Conservation (phyloP, 2,113 vertebrate species). For the Oreochromis spilurus region DNA sequence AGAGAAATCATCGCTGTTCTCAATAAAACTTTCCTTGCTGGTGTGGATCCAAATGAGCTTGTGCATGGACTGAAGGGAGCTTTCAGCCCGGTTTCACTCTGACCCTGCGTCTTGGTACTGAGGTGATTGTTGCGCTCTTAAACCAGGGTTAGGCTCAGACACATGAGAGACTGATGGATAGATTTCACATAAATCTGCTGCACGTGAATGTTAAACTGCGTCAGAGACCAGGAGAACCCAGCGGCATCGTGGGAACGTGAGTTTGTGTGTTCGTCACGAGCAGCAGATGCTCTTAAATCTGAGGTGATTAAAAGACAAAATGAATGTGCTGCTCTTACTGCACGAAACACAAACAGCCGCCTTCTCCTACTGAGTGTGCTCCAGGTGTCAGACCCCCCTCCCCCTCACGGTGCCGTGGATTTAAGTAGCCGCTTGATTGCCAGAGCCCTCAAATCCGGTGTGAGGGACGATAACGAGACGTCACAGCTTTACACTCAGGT, state of each 20-base stretch:
- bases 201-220: neutral
- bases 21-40: neutral
- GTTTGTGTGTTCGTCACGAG: neutral
- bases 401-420: neutral
- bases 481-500: slow-evolving; percentile 73
- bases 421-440: slow-evolving; percentile 68
- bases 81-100: neutral
- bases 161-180: neutral
- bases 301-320: slow-evolving; percentile 13
- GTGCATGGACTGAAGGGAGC: too few species aligned
- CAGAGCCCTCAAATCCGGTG: slow-evolving; percentile 67
- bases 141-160: neutral
- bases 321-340: neutral
- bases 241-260: neutral
- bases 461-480: slow-evolving; percentile 75
- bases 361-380: slow-evolving; percentile 16
- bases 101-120: neutral
- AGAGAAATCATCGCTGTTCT: neutral
- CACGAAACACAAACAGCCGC: neutral
- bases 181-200: neutral
- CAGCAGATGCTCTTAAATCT: neutral
- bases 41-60: neutral
- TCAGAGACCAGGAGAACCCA: neutral
- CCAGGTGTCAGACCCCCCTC: neutral
- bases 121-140: neutral